Evolutionary conservation across 2,797 vertebrate species (phyloP).

Genomic region (Cyclopterus lumpus): DNA sequence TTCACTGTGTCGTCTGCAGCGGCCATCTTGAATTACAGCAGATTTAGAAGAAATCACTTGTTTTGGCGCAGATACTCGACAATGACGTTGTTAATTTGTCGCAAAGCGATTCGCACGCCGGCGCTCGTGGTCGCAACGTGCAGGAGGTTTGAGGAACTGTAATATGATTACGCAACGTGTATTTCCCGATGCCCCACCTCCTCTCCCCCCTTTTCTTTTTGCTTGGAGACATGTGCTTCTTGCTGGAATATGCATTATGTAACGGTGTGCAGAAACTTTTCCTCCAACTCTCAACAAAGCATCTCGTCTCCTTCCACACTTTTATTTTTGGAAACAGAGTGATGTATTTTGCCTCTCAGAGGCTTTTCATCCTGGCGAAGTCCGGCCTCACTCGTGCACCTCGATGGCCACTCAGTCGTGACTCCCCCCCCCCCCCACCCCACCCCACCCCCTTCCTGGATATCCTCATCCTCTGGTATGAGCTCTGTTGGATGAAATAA

Average conservation of each 20-base stretch:
- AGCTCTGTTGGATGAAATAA: constrained; percentile 79
- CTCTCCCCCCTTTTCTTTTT: not conserved
- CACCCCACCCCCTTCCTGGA: constrained; percentile 44
- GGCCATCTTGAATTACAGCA: not conserved
- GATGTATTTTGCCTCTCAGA: too few species aligned
- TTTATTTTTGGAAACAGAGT: constrained; percentile 42
- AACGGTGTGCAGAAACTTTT: constrained; percentile 33
- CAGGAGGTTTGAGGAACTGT: too few species aligned
- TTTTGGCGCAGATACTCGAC: not conserved
- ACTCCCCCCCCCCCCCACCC: constrained; percentile 9
- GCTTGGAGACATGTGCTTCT: not conserved
- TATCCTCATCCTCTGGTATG: constrained; percentile 69
- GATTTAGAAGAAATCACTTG: not conserved
- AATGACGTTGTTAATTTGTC: not conserved
- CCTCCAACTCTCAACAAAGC: constrained; percentile 26
- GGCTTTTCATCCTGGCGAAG: too few species aligned
- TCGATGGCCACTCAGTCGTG: not conserved
- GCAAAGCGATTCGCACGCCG: not conserved
- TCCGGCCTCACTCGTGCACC: too few species aligned
- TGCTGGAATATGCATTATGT: constrained; percentile 34
- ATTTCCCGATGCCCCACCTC: not conserved
- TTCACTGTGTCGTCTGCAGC: not conserved
- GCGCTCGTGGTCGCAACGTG: too few species aligned
- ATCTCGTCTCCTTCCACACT: constrained; percentile 20
- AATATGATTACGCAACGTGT: not conserved